phyloP scores from a whole-genome alignment of 2,888 invertebrate species.

The Vannuccia rotundouncinata region DNA sequence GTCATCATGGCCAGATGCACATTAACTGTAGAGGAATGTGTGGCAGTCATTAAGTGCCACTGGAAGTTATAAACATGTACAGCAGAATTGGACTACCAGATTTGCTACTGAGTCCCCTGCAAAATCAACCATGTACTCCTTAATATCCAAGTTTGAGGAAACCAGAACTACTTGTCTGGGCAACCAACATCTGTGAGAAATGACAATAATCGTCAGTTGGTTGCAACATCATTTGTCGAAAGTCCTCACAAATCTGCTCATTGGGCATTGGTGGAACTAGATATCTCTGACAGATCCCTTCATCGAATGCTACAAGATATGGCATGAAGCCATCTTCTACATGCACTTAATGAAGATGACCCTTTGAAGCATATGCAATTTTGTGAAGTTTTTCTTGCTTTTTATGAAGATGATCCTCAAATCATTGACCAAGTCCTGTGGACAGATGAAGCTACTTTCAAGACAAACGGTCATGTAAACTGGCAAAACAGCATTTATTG shows the following conservation, averaged over 20 bases:
- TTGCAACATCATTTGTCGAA: not conserved
- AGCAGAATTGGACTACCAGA: not conserved
- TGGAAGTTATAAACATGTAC: not conserved
- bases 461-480: conserved; percentile 1
- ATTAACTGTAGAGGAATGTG: not conserved
- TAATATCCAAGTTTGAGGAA: not conserved
- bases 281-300: too few species aligned
- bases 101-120: not conserved
- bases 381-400: not conserved
- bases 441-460: not conserved
- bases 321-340: not conserved
- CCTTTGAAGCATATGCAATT: not conserved
- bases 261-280: not conserved
- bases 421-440: not conserved
- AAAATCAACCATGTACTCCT: not conserved
- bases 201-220: not conserved
- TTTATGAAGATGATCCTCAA: not conserved
- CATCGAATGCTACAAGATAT: too few species aligned
- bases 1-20: not conserved
- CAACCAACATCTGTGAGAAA: not conserved
- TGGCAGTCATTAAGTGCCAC: not conserved
- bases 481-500: conserved; percentile 13
- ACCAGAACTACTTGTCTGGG: not conserved
- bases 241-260: conserved; percentile 6
- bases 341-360: not conserved